These are phyloP conservation scores for Microctonus aethiopoides DNA, from an alignment of 2,888 invertebrate genomes.

Conservation along the genomic window DNA sequence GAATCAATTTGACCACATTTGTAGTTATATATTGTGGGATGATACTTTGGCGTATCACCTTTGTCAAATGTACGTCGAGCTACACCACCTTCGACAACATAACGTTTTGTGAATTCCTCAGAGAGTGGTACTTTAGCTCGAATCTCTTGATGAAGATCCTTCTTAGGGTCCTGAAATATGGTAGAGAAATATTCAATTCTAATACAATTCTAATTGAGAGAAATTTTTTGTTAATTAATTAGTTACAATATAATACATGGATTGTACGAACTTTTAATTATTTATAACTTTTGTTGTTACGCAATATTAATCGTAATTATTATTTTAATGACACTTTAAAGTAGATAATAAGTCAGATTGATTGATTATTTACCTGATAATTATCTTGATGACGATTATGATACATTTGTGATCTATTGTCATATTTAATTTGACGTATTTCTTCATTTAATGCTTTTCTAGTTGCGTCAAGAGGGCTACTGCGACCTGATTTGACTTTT, in stretches of 20 bases:
- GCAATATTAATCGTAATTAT: too few species aligned
- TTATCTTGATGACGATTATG: conserved; percentile 52
- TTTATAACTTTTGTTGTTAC: too few species aligned
- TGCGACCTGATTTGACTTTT: conserved; percentile 38
- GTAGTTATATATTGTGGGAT: conserved; percentile 61
- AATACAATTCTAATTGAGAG: too few species aligned
- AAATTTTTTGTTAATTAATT: too few species aligned
- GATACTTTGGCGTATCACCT: conserved; percentile 61
- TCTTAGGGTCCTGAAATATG: conserved; percentile 53
- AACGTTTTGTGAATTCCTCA: conserved; percentile 60
- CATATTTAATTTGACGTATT: conserved; percentile 48
- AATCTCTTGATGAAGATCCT: conserved; percentile 53
- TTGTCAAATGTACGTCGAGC: conserved; percentile 56
- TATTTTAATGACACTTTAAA: too few species aligned
- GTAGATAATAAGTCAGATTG: background rate
- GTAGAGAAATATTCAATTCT: background rate
- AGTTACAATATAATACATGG: too few species aligned
- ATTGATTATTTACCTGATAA: conserved; percentile 47
- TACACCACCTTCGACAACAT: conserved; percentile 61
- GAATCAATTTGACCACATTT: conserved; percentile 56
- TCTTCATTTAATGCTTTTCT: conserved; percentile 49
- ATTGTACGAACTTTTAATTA: too few species aligned
- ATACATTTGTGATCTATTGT: conserved; percentile 50
- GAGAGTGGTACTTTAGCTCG: conserved; percentile 52
- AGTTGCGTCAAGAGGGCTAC: conserved; percentile 40